phyloP scores from a whole-genome alignment of 2,888 invertebrate species.

The Eurois occulta region DNA sequence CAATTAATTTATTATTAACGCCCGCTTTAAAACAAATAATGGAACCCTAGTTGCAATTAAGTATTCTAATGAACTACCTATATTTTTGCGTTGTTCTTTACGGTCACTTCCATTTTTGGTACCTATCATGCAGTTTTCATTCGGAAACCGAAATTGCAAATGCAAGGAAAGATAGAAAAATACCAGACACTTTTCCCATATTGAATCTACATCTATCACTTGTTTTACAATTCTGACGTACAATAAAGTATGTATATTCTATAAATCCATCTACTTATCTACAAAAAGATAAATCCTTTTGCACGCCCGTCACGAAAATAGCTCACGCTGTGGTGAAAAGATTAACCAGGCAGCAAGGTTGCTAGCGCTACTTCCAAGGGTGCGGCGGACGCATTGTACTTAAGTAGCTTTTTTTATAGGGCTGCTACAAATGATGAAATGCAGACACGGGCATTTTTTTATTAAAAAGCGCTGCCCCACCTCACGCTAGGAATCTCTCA shows the following conservation, averaged over 20 bases:
- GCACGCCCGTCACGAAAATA: constrained; percentile 35
- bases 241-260: neutral
- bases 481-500: neutral
- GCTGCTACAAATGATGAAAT: neutral
- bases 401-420: neutral
- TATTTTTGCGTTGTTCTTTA: neutral
- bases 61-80: neutral
- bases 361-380: constrained; percentile 21
- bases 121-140: neutral
- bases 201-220: neutral
- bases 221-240: neutral
- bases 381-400: neutral
- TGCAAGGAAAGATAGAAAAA: neutral
- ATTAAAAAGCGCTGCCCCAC: no score
- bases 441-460: neutral
- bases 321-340: neutral
- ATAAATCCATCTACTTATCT: constrained; percentile 1
- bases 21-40: neutral
- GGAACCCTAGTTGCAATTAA: neutral
- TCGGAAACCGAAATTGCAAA: neutral
- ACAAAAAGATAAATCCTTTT: constrained; percentile 28
- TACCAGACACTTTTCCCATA: neutral
- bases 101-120: neutral
- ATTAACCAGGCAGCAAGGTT: constrained; percentile 28
- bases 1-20: neutral